These are phyloP conservation scores for Pachyseris speciosa DNA, from an alignment of 64 coral and sea anemone genomes.

Conservation along the genomic window DNA sequence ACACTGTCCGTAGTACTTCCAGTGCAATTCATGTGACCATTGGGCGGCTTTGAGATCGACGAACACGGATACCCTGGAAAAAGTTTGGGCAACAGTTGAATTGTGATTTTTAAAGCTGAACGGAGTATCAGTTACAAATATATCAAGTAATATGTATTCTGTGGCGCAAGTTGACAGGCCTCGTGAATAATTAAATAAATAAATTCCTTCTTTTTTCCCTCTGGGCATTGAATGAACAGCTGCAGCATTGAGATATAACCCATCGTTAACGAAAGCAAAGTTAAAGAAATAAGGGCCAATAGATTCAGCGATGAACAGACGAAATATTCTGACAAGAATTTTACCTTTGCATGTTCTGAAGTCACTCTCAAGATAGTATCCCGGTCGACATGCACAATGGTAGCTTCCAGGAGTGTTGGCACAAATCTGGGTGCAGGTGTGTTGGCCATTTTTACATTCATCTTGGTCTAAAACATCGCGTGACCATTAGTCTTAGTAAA, in stretches of 20 bases:
- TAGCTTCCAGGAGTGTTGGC: too few relatives aligned
- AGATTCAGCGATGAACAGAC: not conserved
- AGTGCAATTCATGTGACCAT: conserved; percentile 34
- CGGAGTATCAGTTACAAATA: too few relatives aligned
- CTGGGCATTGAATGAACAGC: too few relatives aligned
- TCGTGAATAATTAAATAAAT: too few relatives aligned
- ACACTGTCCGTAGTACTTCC: conserved; percentile 33
- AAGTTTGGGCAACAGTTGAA: too few relatives aligned
- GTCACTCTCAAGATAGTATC: conserved; percentile 49
- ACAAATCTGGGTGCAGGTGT: conserved; percentile 39
- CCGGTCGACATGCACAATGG: too few relatives aligned
- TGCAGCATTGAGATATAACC: too few relatives aligned
- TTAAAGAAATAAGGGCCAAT: not conserved
- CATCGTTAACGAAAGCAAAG: too few relatives aligned
- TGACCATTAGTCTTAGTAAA: not conserved
- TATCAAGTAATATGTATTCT: too few relatives aligned
- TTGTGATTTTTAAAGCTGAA: too few relatives aligned
- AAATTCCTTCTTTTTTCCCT: too few relatives aligned
- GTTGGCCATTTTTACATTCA: conserved; percentile 40
- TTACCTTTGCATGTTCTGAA: conserved; percentile 48
- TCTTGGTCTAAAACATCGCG: conserved; percentile 14
- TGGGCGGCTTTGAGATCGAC: not conserved
- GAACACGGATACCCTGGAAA: conserved; percentile 36
- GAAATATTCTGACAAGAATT: not conserved
- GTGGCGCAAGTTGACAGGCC: too few relatives aligned